Percentiles rank a stretch among this genome's conserved stretches.
phyloP scores from a whole-genome alignment of 2,797 vertebrate species.

The Cuculus canorus region DNA sequence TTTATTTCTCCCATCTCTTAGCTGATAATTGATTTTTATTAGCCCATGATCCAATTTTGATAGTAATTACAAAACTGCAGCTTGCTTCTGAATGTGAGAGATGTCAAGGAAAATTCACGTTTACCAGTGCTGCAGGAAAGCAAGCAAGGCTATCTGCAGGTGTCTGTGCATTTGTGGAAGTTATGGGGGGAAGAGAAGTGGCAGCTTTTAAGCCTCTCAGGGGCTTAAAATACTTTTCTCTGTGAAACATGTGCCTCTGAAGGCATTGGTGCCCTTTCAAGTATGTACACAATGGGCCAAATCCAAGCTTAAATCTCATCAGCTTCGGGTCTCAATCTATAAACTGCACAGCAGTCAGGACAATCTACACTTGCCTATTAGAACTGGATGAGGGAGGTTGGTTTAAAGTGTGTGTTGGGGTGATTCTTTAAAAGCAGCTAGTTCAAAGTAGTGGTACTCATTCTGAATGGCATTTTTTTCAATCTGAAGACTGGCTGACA shows the following conservation, averaged over 20 bases:
- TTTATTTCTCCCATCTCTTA: slow-evolving; percentile 21
- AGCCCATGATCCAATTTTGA: neutral
- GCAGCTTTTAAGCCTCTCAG: neutral
- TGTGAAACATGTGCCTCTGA: neutral
- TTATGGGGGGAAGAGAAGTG: fast-evolving
- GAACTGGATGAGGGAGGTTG: neutral
- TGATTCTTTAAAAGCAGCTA: neutral
- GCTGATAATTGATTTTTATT: slow-evolving; percentile 12
- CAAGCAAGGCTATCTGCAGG: neutral
- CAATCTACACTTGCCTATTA: neutral
- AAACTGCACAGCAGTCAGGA: neutral
- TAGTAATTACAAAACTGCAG: neutral
- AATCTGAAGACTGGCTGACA: neutral
- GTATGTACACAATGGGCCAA: neutral
- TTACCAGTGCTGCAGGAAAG: neutral
- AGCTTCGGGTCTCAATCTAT: neutral
- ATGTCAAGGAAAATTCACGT: neutral
- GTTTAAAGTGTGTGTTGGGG: neutral
- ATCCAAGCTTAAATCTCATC: neutral
- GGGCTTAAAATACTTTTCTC: neutral
- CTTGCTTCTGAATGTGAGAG: neutral
- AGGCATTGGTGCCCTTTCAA: neutral
- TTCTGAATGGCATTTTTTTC: neutral
- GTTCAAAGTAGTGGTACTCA: neutral
- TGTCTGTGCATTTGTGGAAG: neutral